Evolutionary conservation across 2,113 vertebrate species (phyloP), one percentile per base, ranked within the genome.

Genomic region (Amphilophus citrinellus): DNA sequence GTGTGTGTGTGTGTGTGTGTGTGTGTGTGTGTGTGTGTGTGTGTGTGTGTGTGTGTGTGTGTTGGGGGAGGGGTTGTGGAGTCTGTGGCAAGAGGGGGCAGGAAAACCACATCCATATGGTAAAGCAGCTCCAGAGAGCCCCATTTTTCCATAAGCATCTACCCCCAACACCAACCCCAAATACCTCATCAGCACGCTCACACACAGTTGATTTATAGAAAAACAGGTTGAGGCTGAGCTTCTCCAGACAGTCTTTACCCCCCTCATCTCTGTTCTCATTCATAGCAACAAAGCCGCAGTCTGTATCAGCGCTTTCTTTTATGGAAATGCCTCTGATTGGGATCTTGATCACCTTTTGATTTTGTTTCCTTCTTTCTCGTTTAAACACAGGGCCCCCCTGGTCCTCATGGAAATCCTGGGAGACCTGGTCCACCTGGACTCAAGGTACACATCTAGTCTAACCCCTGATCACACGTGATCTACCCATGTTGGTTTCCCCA

Each of bases 51-150:
- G 47, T 50, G 47, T 24, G 18, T 27, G 11, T 27, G 47, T n/a
- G 24, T 53, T 20, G 32, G 18, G 39, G 87, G 50, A 15, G 61
- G 59, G 1, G 71, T 53, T 53, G 75, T 56, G 79, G 84, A 75
- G 59, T 83, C 73, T 76, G 78, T 77, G 82, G 73, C 80, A 87
- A 83, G 77, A 62, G 79, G 76, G 76, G 71, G 62, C 84, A 86
- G 88, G 91, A 88, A 94, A 95, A 94, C 92, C 89, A 91, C 90
- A 91, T 91, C 93, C 94, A 95, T 94, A 93, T 95, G 94, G 90
- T 79, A 79, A 73, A 91, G 71, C 87, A 82, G 66, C 84, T 89
- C 87, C 80, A 85, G 77, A 82, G 83, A 91, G 81, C 84, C 92
- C 86, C 82, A 88, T 93, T 94, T 94, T 95, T 94, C 91, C 91